Percentiles rank a stretch among this genome's conserved stretches.
phyloP scores from a whole-genome alignment of 2,797 vertebrate genomes.

The Melanotaenia trifasciata region DNA sequence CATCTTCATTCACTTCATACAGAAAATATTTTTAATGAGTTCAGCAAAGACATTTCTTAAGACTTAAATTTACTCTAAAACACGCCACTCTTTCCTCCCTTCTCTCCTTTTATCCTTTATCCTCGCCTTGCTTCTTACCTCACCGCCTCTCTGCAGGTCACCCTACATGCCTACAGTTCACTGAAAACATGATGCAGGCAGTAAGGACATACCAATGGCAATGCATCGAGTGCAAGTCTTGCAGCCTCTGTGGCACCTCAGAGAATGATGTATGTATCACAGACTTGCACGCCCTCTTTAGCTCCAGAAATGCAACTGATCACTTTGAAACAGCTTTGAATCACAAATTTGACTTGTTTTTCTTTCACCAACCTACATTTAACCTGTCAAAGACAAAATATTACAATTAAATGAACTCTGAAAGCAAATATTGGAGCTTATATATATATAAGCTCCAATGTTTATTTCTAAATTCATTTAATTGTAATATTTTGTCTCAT shows the following conservation, averaged over 20 bases:
- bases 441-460: not conserved
- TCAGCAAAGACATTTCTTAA: not conserved
- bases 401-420: not conserved
- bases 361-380: slow-evolving; percentile 6
- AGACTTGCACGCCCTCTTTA: not conserved
- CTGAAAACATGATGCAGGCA: slow-evolving; percentile 97
- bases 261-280: slow-evolving; percentile 92
- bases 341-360: not conserved
- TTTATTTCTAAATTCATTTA: no score
- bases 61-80: not conserved
- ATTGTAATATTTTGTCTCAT: no score
- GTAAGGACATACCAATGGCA: slow-evolving; percentile 99
- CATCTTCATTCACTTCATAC: not conserved
- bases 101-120: slow-evolving; percentile 38
- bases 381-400: slow-evolving; percentile 11
- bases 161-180: slow-evolving; percentile 98
- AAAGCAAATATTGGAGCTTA: not conserved
- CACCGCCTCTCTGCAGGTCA: slow-evolving; percentile 84
- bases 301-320: not conserved
- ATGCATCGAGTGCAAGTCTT: slow-evolving; percentile 99
- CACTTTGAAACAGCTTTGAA: slow-evolving; percentile 5
- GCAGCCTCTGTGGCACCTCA: slow-evolving; percentile 97
- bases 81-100: not conserved
- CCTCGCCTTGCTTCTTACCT: slow-evolving; percentile 49
- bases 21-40: not conserved